Conservation (phyloP, 2,797 vertebrate genomes). For the Hyperoplus immaculatus region DNA sequence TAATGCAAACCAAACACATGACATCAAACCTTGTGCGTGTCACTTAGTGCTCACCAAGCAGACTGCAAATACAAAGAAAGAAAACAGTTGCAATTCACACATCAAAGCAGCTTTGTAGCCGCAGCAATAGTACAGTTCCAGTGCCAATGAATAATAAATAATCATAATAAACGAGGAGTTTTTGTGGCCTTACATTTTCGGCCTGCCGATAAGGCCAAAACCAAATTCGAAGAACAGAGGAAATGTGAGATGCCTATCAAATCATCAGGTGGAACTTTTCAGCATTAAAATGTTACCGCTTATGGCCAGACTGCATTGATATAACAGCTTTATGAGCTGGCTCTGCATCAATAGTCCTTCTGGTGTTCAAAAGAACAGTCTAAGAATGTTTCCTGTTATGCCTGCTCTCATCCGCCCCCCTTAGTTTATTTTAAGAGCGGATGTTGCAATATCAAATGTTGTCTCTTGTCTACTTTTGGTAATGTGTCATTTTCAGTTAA, state of each 20-base stretch:
- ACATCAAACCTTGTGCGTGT: neutral
- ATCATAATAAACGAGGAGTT: neutral
- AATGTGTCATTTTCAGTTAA: conserved; percentile 14
- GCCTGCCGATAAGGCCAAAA: neutral
- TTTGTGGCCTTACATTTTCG: neutral
- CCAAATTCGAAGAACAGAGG: neutral
- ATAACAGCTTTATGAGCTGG: conserved; percentile 19
- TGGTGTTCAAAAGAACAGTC: conserved; percentile 7
- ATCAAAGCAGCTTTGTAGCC: neutral
- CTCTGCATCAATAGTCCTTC: neutral
- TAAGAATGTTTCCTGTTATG: conserved; percentile 35
- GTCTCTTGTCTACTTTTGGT: conserved; percentile 3
- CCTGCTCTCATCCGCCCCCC: neutral
- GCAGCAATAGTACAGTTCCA: neutral
- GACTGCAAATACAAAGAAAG: neutral
- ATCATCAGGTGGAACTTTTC: conserved; percentile 40
- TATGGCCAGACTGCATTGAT: conserved; percentile 20
- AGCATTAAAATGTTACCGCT: conserved; percentile 26
- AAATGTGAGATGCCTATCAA: conserved; percentile 5
- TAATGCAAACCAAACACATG: neutral
- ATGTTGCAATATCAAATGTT: conserved; percentile 29
- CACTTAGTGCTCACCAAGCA: neutral
- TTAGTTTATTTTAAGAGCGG: conserved; percentile 15
- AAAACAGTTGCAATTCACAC: neutral
- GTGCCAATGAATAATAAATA: conserved; percentile 4